Evolutionary conservation across 2,888 invertebrate species (phyloP), one percentile per base, ranked within the genome.

Genomic region (Neoascia interrupta): DNA sequence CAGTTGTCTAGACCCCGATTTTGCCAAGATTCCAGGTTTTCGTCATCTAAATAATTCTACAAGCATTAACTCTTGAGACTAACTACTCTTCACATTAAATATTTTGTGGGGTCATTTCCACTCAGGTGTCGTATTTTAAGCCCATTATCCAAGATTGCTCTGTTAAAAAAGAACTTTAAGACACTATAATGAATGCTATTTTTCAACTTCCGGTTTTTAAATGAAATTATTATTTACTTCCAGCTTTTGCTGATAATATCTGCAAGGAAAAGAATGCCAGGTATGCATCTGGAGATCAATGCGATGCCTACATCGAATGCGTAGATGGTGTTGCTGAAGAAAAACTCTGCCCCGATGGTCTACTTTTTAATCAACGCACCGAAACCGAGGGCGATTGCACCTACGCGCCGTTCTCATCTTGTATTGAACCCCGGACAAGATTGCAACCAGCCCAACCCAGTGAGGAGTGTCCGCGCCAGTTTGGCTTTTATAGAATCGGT

Each of bases 261-360:
- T 95, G 95, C 84, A 91, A 91, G 0, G 91, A 93, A 82, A 91
- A 90, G 60, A 93, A 94, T 84, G 94, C 93, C 47, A 90, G 94
- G 19, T 94, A 92, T 84, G 91, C 94, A 0, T 90, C 92, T 0
- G 86, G 91, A 0, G 91, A 91, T 3, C 93, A 94, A 86, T 95
- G 95, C 83, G 95, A 95, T 84, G 92, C 91, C 83, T 94, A 94
- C 84, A 89, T 92, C 66, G 93, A 94, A 84, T 94, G 94, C 84
- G 86, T 90, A 81, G 85, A 96, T 81, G 95, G 95, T 15, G 91
- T 93, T 6, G 89, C 93, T 0, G 92, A 93, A 84, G 92, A 94
- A 83, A 94, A 94, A 84, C 88, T 93, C 1, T 96, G 96, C 81
- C 94, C 95, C 0, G 96, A 96, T 84, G 96, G 96, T 18, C 90